A percentile compares a stretch with the other conserved stretches of the same genome.
These are phyloP conservation scores for Riptortus pedestris DNA, from an alignment of 1,140 invertebrate genomes.

Conservation along the genomic window DNA sequence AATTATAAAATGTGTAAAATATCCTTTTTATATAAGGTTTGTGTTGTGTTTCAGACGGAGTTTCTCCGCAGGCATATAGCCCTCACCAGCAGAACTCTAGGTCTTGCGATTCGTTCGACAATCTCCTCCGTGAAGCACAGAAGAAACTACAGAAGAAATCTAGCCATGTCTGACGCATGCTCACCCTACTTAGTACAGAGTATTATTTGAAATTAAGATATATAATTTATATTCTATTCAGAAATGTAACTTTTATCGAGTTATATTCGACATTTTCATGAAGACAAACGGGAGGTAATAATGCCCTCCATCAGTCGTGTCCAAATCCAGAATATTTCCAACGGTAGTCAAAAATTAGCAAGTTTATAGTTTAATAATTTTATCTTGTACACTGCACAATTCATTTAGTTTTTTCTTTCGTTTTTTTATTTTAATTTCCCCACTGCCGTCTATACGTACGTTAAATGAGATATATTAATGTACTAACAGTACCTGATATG, in stretches of 20 bases:
- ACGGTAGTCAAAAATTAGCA: neutral
- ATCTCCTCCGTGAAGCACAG: constrained; percentile 38
- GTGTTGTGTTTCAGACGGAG: neutral
- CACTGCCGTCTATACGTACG: no score
- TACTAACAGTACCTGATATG: no score
- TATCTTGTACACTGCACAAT: neutral
- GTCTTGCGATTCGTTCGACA: constrained; percentile 38
- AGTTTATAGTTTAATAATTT: neutral
- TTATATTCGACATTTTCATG: neutral
- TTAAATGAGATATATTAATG: no score
- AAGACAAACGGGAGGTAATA: constrained; percentile 6
- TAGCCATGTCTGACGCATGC: constrained; percentile 14
- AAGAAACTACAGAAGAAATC: constrained; percentile 34
- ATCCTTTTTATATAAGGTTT: no score
- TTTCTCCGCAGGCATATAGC: constrained; percentile 18
- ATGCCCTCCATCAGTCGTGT: neutral
- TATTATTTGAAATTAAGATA: constrained; percentile 14
- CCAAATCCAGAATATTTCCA: neutral
- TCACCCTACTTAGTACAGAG: constrained; percentile 5
- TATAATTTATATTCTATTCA: neutral
- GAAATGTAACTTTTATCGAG: neutral
- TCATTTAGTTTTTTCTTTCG: no score
- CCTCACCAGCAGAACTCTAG: constrained; percentile 29
- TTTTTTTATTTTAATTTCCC: neutral
- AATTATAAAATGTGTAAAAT: no score